Conservation (phyloP, 1,140 invertebrate genomes). For the Zaprionus africanus region DNA sequence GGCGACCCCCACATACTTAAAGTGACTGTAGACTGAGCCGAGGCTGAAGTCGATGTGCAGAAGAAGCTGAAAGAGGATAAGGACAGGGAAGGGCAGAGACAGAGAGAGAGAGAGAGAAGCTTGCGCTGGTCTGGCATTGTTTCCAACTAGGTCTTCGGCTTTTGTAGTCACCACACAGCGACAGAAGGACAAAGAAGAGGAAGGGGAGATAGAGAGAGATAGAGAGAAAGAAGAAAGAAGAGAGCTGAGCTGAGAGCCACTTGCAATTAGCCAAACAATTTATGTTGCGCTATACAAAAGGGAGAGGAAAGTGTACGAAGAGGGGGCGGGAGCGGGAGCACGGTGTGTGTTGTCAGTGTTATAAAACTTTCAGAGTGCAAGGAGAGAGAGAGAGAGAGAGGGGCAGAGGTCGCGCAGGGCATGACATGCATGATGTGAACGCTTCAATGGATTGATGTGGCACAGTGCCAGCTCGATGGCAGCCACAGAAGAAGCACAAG, state of each 20-base stretch:
- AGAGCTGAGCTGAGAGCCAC: constrained; percentile 40
- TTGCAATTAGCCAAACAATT: constrained; percentile 76
- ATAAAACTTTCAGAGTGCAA: background rate
- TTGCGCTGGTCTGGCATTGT: constrained; percentile 20
- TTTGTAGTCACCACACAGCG: constrained; percentile 14
- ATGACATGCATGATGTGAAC: constrained; percentile 23
- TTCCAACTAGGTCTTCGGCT: constrained; percentile 11
- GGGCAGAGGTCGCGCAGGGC: background rate
- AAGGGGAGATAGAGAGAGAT: background rate
- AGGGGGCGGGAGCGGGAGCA: background rate
- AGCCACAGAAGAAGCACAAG: constrained; percentile 3
- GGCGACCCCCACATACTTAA: constrained; percentile 21
- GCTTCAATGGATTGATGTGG: constrained; percentile 48
- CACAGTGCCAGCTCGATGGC: constrained; percentile 44
- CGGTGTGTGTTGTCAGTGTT: constrained; percentile 11
- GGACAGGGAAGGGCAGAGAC: background rate
- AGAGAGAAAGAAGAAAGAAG: background rate
- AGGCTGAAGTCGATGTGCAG: background rate
- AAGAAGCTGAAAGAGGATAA: background rate
- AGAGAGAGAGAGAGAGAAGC: background rate
- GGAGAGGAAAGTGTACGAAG: constrained; percentile 4
- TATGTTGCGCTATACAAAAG: constrained; percentile 62
- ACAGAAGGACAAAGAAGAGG: background rate
- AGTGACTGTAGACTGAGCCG: background rate
- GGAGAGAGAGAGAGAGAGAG: background rate